Conservation (phyloP, 1,140 invertebrate species). For the Cydia fagiglandana region DNA sequence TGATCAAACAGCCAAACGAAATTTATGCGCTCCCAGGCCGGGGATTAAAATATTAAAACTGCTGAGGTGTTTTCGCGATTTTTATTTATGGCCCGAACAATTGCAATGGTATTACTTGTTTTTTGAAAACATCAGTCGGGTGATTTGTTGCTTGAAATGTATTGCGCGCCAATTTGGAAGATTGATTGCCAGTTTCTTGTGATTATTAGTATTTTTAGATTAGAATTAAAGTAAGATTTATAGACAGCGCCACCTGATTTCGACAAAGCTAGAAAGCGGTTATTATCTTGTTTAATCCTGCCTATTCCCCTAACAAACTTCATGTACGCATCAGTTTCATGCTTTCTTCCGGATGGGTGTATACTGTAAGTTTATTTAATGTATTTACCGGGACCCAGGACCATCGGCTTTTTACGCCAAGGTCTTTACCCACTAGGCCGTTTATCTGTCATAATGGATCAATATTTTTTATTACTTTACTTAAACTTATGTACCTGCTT, state of each 20-base stretch:
- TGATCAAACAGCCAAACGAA: constrained; percentile 35
- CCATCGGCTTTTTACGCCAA: too few relatives aligned
- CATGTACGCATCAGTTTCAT: too few relatives aligned
- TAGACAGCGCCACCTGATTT: too few relatives aligned
- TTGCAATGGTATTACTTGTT: constrained; percentile 21
- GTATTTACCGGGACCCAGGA: too few relatives aligned
- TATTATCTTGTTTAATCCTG: not conserved
- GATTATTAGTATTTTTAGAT: constrained; percentile 20
- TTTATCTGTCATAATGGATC: not conserved
- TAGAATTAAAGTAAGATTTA: not conserved
- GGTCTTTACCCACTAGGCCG: too few relatives aligned
- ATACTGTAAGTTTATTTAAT: too few relatives aligned
- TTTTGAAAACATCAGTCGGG: constrained; percentile 18
- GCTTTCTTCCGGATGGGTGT: too few relatives aligned
- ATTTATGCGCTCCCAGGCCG: constrained; percentile 31
- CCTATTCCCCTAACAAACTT: too few relatives aligned
- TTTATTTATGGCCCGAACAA: constrained; percentile 33
- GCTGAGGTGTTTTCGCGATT: constrained; percentile 35
- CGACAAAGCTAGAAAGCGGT: not conserved
- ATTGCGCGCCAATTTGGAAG: constrained; percentile 15
- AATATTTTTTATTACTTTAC: too few relatives aligned
- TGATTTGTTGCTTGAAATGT: constrained; percentile 28
- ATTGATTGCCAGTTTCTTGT: constrained; percentile 10
- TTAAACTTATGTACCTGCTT: too few relatives aligned
- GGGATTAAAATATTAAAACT: constrained; percentile 38